Evolutionary conservation across 2,797 vertebrate genomes (phyloP), one percentile per base, ranked within the genome.

Genomic region (Picus viridis): DNA sequence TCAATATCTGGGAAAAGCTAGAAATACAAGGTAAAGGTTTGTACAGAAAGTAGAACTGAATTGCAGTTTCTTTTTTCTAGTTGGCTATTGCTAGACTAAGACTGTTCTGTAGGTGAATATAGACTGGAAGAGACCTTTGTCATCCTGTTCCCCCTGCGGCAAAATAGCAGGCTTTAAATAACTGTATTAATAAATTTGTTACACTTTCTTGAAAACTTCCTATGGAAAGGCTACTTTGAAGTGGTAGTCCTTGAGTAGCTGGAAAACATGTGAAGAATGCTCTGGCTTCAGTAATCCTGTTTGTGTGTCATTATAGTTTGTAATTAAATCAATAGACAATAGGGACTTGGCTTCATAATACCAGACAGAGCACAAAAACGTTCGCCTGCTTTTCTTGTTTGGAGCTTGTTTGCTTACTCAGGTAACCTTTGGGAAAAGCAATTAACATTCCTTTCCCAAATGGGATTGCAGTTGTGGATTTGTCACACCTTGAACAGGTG

Each of bases 311-410:
- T 43, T 73, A 24, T 2, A 58, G 32, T 41, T 72, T 39, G 10
- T 61, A 74, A 36, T 79, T 77, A 80, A 58, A 89, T 83, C 1
- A 16, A 20, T 45, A 73, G 16, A 24, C 0, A 1, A 34, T 70
- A 47, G n/a, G 53, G 53, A 86, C 47, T 47, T 94, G 75, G n/a
- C 53, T n/a, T n/a, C 39, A 34, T 26, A 45, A n/a, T 4, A 7
- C 9, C 5, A 29, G 63, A 32, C 29, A 79, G 39, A 62, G 7
- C 19, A 27, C 4, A 18, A 18, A 54, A 69, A 10, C 12, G 12
- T 51, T 83, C 36, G 49, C 64, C 29, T 62, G 75, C 27, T 77
- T 32, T 85, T 79, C 75, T 69, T 81, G 56, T 89, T 85, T 80
- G 65, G 51, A 56, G 23, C 67, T 77, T 58, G 65, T 64, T 80